Base-by-base conservation (phyloP, 2,113 vertebrate genomes). In the Cyprinus carpio region DNA sequence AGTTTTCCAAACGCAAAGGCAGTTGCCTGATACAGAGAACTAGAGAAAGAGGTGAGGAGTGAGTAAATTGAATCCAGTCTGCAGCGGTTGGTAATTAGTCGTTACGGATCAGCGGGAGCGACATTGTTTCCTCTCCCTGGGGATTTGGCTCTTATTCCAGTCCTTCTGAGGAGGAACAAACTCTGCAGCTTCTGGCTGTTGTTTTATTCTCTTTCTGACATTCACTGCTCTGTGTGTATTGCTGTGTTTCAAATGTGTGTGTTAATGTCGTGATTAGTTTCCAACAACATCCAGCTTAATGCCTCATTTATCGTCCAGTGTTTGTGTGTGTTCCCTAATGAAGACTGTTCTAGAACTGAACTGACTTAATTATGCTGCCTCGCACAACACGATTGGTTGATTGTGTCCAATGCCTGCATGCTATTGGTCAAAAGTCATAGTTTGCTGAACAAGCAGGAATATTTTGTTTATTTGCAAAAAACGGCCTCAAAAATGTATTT, bases 61-160 rank as follows among this genome's bases (percentile, higher is more conserved):
- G 69, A 4, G 1, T 49, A 49, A 75, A 16, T 75, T 27, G 12
- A 46, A 49, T 15, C 23, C 12, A 6, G 4, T 49, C 72, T 75
- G 12, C 15, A 15, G 43, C 11, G 43, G 40, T 51, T 18, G n/a
- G 43, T 25, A 49, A 49, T 29, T 46, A 49, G 43, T 29, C 13
- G n/a, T 16, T 49, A 75, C 40, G 23, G 40, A 75, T 75, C 72
- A 67, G 56, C 18, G 56, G 29, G 71, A 64, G 54, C 23, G 40
- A 75, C 72, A 75, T 75, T 75, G 43, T 75, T 46, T 75, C n/a
- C 40, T 75, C 72, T 75, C 43, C 49, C 43, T 51, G 2, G 81
- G 76, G 81, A 80, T 82, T 75, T 85, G 29, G 71, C 51, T 81
- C 77, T 51, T 51, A 16, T 1, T 51, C 49, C 49, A 51, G 49